Base-by-base conservation (phyloP, 2,797 vertebrate species). In the Tamandua tetradactyla region DNA sequence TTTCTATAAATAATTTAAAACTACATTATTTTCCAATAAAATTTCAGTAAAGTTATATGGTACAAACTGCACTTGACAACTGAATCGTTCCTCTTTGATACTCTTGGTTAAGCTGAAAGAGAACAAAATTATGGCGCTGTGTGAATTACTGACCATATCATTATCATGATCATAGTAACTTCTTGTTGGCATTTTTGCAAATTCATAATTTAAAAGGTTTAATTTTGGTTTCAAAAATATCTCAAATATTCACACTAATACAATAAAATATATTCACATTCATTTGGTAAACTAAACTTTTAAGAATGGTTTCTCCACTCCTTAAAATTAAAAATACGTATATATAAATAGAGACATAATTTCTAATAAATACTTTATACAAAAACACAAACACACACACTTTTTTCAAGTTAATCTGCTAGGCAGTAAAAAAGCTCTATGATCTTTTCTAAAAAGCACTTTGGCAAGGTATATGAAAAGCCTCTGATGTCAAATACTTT, bases 141-240 rank as follows among this genome's bases (percentile, higher is more conserved):
- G 14, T 64, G 47, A 59, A 59, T 81, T 83, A 66, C 20, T 40
- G 15, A 15, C 83, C 69, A 69, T 35, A 87, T 17, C 2, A 4
- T 66, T 30, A 91, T 32, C 37, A 52, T 37, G 12, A 75, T 75
- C 27, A 68, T 23, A 59, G 15, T 72, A 88, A 88, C 23, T 52
- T 76, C 49, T 55, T 93, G 52, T 25, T 62, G 49, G 23, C n/a
- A 68, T 44, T 91, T 91, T 62, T 84, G 49, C 35, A 72, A 30
- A 94, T 32, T 88, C 18, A 11, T 37, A 84, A 84, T 68, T 74
- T 72, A 74, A 74, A 95, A 91, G 13, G 23, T 88, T 91, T 66
- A 66, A 68, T 42, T 84, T 92, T 10, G 52, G 30, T 13, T 94
- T 57, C 40, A 93, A 88, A 83, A 80, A 27, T 78, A 61, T 49